These are phyloP conservation scores for Acanthornis magna DNA, from an alignment of 2,797 vertebrate species.

Conservation along the genomic window DNA sequence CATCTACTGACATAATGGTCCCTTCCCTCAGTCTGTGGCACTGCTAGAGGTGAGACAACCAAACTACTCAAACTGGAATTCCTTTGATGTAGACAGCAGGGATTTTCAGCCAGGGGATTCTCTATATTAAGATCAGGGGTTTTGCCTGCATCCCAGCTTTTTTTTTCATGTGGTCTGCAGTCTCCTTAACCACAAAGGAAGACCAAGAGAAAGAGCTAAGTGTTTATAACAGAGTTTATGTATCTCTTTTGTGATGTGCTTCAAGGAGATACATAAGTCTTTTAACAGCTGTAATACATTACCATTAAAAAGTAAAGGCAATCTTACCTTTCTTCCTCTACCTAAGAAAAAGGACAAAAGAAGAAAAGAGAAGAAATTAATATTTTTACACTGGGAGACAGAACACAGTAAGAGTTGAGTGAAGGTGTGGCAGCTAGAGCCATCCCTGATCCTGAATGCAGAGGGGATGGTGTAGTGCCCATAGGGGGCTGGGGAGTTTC, in stretches of 20 bases:
- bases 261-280: neutral
- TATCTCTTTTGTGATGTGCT: neutral
- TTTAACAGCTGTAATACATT: neutral
- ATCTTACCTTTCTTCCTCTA: constrained; percentile 86
- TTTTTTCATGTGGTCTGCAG: neutral
- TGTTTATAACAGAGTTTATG: neutral
- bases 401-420: neutral
- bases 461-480: neutral
- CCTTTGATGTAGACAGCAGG: neutral
- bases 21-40: neutral
- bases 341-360: constrained; percentile 60
- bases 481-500: neutral
- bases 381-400: neutral
- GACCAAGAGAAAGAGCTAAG: neutral
- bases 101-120: neutral
- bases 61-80: neutral
- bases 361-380: constrained; percentile 25
- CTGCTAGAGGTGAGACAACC: neutral
- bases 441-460: neutral
- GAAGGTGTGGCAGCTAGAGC: neutral
- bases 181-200: neutral
- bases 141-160: neutral
- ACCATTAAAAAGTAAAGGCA: neutral
- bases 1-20: neutral
- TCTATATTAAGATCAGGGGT: neutral